These are phyloP conservation scores for Pithys albifrons DNA, from an alignment of 2,113 vertebrate genomes.

Conservation along the genomic window DNA sequence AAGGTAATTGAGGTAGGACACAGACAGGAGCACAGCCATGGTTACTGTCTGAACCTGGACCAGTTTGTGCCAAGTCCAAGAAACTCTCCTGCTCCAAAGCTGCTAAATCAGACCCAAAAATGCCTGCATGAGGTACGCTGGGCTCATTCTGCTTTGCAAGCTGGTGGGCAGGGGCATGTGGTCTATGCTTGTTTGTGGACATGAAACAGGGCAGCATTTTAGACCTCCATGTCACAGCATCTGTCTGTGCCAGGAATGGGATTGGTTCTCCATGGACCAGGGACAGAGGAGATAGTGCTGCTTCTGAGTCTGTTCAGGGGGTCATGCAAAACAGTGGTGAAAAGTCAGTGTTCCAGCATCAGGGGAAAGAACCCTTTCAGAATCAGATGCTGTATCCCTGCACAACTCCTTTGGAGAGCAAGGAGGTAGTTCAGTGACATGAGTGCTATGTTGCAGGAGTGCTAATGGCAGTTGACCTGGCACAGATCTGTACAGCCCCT, in stretches of 20 bases:
- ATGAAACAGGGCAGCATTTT: neutral
- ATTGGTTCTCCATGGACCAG: neutral
- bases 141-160: neutral
- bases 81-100: neutral
- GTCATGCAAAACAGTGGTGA: neutral
- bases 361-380: neutral
- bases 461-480: accelerated
- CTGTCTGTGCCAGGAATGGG: neutral
- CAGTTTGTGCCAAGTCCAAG: neutral
- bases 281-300: neutral
- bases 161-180: neutral
- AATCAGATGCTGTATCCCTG: neutral
- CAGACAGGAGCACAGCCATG: accelerated
- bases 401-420: neutral
- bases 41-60: neutral
- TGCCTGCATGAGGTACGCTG: neutral
- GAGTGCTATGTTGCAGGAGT: accelerated
- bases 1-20: neutral
- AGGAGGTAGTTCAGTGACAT: neutral
- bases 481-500: neutral
- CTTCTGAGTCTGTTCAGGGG: neutral
- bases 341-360: neutral
- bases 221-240: accelerated
- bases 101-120: neutral
- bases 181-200: neutral